Percentiles rank a stretch among this genome's conserved stretches.
phyloP scores from a whole-genome alignment of 2,797 vertebrate species.

The Naso thynnoides region DNA sequence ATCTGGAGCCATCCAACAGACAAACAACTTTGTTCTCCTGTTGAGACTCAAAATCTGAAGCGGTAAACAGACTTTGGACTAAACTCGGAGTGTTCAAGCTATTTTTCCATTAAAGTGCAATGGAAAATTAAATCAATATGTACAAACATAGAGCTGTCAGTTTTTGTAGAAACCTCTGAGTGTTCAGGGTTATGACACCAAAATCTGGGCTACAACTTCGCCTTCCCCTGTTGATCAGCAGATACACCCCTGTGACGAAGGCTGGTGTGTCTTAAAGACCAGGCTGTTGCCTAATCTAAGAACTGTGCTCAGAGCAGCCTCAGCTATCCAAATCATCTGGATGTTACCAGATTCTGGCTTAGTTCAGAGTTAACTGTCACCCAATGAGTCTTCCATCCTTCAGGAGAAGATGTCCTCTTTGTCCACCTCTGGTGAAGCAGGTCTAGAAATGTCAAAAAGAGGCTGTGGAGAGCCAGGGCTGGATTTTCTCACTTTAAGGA shows the following conservation, averaged over 20 bases:
- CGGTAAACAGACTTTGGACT: conserved; percentile 28
- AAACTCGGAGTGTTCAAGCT: conserved; percentile 36
- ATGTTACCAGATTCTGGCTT: conserved; percentile 64
- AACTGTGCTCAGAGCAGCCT: conserved; percentile 40
- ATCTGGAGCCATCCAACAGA: conserved; percentile 44
- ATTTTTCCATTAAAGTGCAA: conserved; percentile 58
- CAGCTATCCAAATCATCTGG: conserved; percentile 59
- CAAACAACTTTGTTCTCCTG: conserved; percentile 34
- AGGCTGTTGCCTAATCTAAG: conserved; percentile 48
- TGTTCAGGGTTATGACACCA: conserved; percentile 28
- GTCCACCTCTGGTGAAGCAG: conserved; percentile 92
- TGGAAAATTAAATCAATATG: conserved; percentile 70
- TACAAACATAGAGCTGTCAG: conserved; percentile 74
- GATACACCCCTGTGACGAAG: conserved; percentile 30
- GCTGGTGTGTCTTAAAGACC: conserved; percentile 43
- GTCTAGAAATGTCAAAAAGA: conserved; percentile 93
- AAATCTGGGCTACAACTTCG: conserved; percentile 42
- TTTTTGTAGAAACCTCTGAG: conserved; percentile 36
- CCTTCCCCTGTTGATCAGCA: conserved; percentile 18
- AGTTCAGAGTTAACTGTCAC: conserved; percentile 34
- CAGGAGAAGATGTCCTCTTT: conserved; percentile 93
- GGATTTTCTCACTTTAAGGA: conserved; percentile 89
- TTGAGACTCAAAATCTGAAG: conserved; percentile 44
- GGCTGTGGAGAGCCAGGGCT: conserved; percentile 86
- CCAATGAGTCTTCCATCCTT: conserved; percentile 31